phyloP scores from a whole-genome alignment of 1,140 invertebrate genomes.

The Saccostrea glomerata region DNA sequence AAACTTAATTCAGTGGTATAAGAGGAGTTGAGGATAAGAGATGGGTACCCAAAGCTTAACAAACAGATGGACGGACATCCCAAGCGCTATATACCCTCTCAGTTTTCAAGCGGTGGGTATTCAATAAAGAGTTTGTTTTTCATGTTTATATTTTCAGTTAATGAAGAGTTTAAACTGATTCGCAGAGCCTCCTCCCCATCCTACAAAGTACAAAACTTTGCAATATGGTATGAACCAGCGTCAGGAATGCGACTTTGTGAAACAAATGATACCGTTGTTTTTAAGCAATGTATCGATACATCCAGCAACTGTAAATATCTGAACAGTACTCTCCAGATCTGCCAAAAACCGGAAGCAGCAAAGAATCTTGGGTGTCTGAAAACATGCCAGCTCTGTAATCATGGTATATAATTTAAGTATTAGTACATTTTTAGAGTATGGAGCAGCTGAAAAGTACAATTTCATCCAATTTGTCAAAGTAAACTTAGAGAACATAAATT shows the following conservation, averaged over 20 bases:
- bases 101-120: no score
- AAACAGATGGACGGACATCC: no score
- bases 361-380: conserved; percentile 10
- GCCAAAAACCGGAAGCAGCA: not conserved
- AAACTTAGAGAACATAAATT: no score
- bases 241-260: conserved; percentile 11
- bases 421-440: no score
- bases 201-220: conserved; percentile 10
- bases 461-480: no score
- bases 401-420: not conserved
- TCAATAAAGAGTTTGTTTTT: no score
- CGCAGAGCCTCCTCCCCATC: not conserved
- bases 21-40: no score
- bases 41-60: no score
- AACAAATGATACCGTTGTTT: not conserved
- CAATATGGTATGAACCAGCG: conserved; percentile 4
- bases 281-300: not conserved
- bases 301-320: not conserved
- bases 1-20: no score
- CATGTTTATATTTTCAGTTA: not conserved
- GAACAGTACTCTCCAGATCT: not conserved
- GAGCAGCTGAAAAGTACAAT: no score
- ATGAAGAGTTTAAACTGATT: not conserved
- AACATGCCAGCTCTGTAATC: not conserved
- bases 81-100: no score